phyloP scores from a whole-genome alignment of 2,113 vertebrate species.

The Clupea harengus region DNA sequence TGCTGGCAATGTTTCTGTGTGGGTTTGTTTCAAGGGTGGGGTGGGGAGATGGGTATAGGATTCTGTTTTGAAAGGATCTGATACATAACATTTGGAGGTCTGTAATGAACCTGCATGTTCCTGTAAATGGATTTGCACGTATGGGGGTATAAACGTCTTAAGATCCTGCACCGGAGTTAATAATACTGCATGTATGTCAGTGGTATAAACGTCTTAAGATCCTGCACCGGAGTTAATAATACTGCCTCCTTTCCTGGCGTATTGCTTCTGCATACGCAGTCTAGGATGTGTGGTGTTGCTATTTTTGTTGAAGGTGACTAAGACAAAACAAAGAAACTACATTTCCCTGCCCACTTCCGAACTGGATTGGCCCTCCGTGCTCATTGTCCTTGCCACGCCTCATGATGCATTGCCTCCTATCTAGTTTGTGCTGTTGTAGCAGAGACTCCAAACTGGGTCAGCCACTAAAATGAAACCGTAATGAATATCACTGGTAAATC shows the following conservation, averaged over 20 bases:
- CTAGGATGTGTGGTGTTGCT: neutral
- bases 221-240: neutral
- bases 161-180: neutral
- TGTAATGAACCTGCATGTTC: neutral
- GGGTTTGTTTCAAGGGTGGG: conserved; percentile 2
- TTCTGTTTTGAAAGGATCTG: neutral
- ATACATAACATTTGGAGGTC: neutral
- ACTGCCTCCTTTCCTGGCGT: neutral
- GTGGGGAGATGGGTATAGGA: neutral
- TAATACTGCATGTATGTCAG: neutral
- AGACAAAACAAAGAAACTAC: neutral
- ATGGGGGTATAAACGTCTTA: neutral
- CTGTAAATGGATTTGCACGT: neutral
- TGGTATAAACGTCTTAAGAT: neutral
- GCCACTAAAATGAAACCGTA: neutral
- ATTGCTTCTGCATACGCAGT: neutral
- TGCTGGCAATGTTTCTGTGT: neutral
- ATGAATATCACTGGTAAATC: neutral
- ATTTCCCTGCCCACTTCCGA: neutral
- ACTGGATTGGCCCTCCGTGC: conserved; percentile 3
- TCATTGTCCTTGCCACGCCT: neutral
- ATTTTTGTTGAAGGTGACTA: conserved; percentile 13
- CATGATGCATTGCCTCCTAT: neutral
- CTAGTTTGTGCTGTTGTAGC: neutral
- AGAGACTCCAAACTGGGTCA: neutral